These are phyloP conservation scores for Eustalomyia histrio DNA, from an alignment of 2,888 invertebrate species.

Conservation along the genomic window DNA sequence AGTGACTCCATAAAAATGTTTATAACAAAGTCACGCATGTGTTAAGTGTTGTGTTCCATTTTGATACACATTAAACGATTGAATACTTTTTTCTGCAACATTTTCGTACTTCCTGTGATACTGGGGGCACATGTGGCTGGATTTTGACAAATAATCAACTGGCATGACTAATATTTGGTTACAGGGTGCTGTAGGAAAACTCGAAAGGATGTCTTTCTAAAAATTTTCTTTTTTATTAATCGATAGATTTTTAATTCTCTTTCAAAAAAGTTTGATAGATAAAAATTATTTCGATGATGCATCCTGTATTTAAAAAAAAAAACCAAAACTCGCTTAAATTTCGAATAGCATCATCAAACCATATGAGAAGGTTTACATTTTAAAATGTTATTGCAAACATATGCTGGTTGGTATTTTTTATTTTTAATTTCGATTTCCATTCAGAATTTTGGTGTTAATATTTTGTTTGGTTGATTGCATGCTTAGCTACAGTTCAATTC, in stretches of 20 bases:
- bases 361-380: slow-evolving; percentile 58
- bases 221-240: no score
- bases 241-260: no score
- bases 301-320: no score
- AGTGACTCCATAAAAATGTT: slow-evolving; percentile 58
- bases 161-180: slow-evolving; percentile 67
- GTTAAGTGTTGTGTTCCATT: slow-evolving; percentile 40
- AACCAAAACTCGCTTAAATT: no score
- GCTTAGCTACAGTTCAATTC: slow-evolving; percentile 59
- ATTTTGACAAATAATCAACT: slow-evolving; percentile 78
- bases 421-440: slow-evolving; percentile 22
- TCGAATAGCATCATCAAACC: slow-evolving; percentile 34
- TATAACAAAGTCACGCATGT: slow-evolving; percentile 59
- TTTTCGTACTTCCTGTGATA: slow-evolving; percentile 58
- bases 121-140: background rate
- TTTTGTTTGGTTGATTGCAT: slow-evolving; percentile 54
- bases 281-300: no score
- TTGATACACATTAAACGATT: background rate
- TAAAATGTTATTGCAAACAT: slow-evolving; percentile 42
- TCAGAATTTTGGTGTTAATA: slow-evolving; percentile 46
- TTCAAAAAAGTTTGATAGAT: no score
- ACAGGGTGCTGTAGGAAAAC: slow-evolving; percentile 28
- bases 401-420: slow-evolving; percentile 66
- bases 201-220: no score
- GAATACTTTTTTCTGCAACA: no score